phyloP scores from a whole-genome alignment of 2,888 invertebrate species.

The Rhodophaea formosa region DNA sequence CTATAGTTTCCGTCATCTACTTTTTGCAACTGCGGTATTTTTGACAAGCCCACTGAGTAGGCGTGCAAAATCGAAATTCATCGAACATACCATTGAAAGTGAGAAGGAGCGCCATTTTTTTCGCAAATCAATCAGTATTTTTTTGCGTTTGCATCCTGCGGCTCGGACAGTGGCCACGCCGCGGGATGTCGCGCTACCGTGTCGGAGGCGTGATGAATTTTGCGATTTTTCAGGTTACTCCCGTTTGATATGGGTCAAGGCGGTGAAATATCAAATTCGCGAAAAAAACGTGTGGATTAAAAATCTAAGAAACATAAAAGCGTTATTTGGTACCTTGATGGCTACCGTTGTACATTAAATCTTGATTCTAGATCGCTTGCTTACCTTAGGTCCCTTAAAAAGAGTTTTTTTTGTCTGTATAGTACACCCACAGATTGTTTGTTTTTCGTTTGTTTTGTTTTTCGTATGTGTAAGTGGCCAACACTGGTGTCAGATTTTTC shows the following conservation, averaged over 20 bases:
- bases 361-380: too few species aligned
- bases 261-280: constrained; percentile 1
- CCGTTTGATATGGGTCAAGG: constrained; percentile 41
- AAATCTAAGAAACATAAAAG: not conserved
- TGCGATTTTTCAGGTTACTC: constrained; percentile 41
- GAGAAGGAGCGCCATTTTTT: constrained; percentile 58
- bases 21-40: not conserved
- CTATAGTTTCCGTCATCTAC: not conserved
- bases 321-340: not conserved
- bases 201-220: constrained; percentile 50
- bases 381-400: too few species aligned
- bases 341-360: too few species aligned
- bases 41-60: constrained; percentile 46
- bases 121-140: constrained; percentile 56
- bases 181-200: constrained; percentile 63
- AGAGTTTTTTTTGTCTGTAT: too few species aligned
- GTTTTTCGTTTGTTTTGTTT: too few species aligned
- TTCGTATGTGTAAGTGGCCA: too few species aligned
- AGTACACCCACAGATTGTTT: too few species aligned
- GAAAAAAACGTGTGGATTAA: too few species aligned
- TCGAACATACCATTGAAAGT: constrained; percentile 52
- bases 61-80: constrained; percentile 63
- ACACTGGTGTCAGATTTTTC: too few species aligned
- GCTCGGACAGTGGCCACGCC: constrained; percentile 47
- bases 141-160: constrained; percentile 36